These are phyloP conservation scores for Coregonus suidteri DNA, from an alignment of 2,797 vertebrate species.

Conservation along the genomic window DNA sequence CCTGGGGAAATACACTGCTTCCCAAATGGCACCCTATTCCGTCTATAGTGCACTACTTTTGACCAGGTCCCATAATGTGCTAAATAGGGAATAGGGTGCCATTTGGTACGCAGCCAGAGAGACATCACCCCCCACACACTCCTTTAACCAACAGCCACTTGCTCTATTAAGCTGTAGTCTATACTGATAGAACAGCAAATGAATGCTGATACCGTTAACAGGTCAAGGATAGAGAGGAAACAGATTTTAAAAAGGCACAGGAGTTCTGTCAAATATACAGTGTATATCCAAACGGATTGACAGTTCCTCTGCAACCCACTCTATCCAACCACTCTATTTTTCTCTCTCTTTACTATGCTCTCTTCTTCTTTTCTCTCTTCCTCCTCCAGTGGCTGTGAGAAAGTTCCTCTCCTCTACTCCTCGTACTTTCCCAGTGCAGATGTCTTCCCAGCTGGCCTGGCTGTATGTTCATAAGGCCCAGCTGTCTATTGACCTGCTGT, in stretches of 20 bases:
- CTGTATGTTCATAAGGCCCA: not conserved
- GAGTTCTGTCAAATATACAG: not conserved
- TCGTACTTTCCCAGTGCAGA: not conserved
- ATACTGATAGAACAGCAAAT: not conserved
- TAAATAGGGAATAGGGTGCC: not conserved
- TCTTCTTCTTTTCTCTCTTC: not conserved
- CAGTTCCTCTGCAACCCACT: not conserved
- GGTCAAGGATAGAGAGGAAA: not conserved
- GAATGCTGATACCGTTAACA: not conserved
- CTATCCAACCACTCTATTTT: not conserved
- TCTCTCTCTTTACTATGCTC: not conserved
- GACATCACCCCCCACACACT: not conserved
- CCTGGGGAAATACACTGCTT: not conserved
- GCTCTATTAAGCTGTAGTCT: not conserved
- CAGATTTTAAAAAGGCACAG: not conserved
- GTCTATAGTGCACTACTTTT: not conserved
- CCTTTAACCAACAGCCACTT: not conserved
- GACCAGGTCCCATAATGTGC: not conserved
- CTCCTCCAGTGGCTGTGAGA: constrained; percentile 1
- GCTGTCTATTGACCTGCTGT: constrained; percentile 6
- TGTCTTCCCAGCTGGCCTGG: constrained; percentile 9
- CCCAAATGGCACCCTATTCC: too few relatives aligned
- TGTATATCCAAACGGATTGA: not conserved
- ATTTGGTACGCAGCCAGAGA: not conserved
- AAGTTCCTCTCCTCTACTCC: not conserved